Conservation (phyloP, 2,888 invertebrate species). For the Nomada ferruginata region DNA sequence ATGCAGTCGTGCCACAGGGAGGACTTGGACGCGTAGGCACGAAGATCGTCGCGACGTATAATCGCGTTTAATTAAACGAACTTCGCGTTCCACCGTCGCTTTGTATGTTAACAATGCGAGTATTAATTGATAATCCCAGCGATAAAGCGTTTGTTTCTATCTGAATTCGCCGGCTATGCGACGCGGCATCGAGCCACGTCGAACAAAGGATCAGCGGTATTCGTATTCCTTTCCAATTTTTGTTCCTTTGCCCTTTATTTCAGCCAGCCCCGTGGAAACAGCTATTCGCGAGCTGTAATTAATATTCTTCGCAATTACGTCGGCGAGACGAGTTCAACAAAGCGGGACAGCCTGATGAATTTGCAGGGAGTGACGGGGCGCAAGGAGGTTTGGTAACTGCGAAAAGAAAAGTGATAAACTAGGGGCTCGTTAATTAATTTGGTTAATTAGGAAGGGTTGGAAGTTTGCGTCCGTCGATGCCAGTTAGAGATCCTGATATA, state of each 20-base stretch:
- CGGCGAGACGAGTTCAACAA: constrained; percentile 18
- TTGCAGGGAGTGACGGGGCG: not conserved
- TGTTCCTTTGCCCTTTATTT: not conserved
- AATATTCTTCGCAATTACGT: constrained; percentile 47
- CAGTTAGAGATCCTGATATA: not conserved
- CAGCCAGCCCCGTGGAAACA: not conserved
- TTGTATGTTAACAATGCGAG: constrained; percentile 21
- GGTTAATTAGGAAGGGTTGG: constrained; percentile 38
- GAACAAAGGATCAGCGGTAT: constrained; percentile 9
- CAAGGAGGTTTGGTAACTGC: constrained; percentile 10
- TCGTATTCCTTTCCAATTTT: not conserved
- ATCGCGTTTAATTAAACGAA: constrained; percentile 44
- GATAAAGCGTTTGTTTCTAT: constrained; percentile 7
- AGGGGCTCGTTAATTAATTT: constrained; percentile 46
- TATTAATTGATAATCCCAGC: constrained; percentile 44
- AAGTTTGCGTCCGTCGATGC: not conserved
- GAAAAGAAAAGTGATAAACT: constrained; percentile 41
- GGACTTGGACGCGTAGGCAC: too few species aligned
- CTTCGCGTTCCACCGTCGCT: constrained; percentile 2
- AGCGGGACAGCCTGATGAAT: constrained; percentile 25
- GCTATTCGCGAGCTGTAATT: constrained; percentile 34
- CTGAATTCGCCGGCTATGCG: not conserved
- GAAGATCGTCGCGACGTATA: not conserved
- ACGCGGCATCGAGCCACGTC: not conserved
- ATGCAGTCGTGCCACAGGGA: too few species aligned